Percentiles rank a stretch among this genome's conserved stretches.
phyloP scores from a whole-genome alignment of 2,113 vertebrate genomes.

The Helogale parvula region DNA sequence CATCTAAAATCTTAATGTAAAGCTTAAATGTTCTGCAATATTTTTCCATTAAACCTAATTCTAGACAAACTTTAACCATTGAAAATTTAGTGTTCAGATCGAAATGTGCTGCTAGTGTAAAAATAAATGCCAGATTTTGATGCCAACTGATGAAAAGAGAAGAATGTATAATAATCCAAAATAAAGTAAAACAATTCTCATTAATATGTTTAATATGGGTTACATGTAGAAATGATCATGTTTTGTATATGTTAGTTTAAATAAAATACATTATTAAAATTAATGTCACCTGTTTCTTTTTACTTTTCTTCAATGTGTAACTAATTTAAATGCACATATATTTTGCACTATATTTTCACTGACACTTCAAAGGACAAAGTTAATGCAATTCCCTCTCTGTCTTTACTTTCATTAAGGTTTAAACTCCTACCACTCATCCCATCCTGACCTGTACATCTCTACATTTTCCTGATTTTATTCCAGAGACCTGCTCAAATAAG shows the following conservation, averaged over 20 bases:
- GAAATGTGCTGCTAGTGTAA: not conserved
- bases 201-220: not conserved
- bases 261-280: not conserved
- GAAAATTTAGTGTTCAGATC: conserved; percentile 7
- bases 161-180: not conserved
- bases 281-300: not conserved
- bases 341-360: not conserved
- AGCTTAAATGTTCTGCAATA: not conserved
- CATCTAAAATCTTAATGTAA: not conserved
- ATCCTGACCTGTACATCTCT: not conserved
- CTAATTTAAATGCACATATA: not conserved
- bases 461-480: not conserved
- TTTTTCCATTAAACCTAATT: not conserved
- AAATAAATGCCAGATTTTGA: not conserved
- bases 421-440: not conserved
- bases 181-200: not conserved
- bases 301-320: not conserved
- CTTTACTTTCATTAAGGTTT: not conserved
- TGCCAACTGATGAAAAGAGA: not conserved
- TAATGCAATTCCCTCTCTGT: not conserved
- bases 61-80: not conserved
- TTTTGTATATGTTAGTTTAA: not conserved
- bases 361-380: not conserved
- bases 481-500: not conserved
- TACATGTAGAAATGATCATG: not conserved